Evolutionary conservation across 2,113 vertebrate genomes (phyloP), one percentile per base, ranked within the genome.

Genomic region (Podarcis cretensis): DNA sequence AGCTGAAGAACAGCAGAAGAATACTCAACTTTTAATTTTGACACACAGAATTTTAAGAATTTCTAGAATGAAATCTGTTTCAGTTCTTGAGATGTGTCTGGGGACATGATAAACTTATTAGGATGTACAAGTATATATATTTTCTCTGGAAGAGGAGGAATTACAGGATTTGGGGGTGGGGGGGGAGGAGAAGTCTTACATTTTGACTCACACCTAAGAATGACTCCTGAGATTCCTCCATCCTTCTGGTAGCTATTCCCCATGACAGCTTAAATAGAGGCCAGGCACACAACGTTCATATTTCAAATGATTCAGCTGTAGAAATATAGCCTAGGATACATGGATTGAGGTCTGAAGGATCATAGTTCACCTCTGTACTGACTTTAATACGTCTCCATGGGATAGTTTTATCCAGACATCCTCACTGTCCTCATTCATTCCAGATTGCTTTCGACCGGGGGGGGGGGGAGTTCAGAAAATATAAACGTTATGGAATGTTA

Each of bases 241-340:
- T 90, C 84, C 21, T 87, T 92, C 90, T 92, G 84, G 87, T 81
- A 95, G 73, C 77, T 91, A 92, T 93, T 95, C 92, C 92, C 93
- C 87, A 85, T 23, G 83, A 86, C 66, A 92, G 83, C 91, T 92
- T 94, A 93, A 92, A 93, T 93, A 82, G 91, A 95, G 90, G 91
- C 94, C 90, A 90, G 88, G 87, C 85, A 92, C 75, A 91, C 68
- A 43, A 89, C 90, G 30, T 95, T 92, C 90, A 63, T 96, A 94
- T 91, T 95, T 94, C 91, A 84, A 92, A 91, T 0, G 0, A 89
- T 71, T 83, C 68, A 35, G 18, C 87, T 88, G 82, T 83, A 93
- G 90, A 93, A 59, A 93, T 92, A 96, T 30, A 2, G 77, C 57
- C 74, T 90, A 16, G 32, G 5, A 16, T 90, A 80, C 75, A 87